Conservation (phyloP, 2,797 vertebrate genomes). For the Clarias laeviceps region DNA sequence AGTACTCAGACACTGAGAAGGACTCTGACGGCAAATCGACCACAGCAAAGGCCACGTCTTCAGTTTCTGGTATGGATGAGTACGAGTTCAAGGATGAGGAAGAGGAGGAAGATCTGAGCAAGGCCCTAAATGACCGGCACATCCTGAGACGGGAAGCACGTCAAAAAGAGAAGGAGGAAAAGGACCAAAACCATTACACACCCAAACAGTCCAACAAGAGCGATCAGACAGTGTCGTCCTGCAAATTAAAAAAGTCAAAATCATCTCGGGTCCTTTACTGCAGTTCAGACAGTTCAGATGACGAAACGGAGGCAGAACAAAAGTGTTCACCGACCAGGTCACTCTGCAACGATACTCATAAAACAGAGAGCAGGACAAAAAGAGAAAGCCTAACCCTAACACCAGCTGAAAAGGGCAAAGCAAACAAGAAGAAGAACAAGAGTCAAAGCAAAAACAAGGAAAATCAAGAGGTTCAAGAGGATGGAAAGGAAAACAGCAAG, state of each 20-base stretch:
- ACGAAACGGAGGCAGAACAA: slow-evolving; percentile 90
- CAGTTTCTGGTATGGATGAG: slow-evolving; percentile 87
- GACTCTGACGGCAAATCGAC: slow-evolving; percentile 84
- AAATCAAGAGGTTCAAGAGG: slow-evolving; percentile 89
- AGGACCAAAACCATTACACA: slow-evolving; percentile 76
- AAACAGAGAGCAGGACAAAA: slow-evolving; percentile 81
- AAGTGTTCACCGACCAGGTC: slow-evolving; percentile 83
- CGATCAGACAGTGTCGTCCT: slow-evolving; percentile 76
- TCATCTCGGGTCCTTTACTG: slow-evolving; percentile 83
- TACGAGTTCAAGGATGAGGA: slow-evolving; percentile 98
- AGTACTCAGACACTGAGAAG: slow-evolving; percentile 92
- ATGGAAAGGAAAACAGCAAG: slow-evolving; percentile 92
- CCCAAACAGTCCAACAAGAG: slow-evolving; percentile 84
- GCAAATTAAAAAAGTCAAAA: slow-evolving; percentile 91
- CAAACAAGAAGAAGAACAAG: slow-evolving; percentile 90
- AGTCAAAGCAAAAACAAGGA: slow-evolving; percentile 99
- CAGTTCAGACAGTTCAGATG: slow-evolving; percentile 94
- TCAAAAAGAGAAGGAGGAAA: slow-evolving; percentile 86
- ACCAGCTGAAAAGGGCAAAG: slow-evolving; percentile 87
- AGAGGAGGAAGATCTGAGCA: slow-evolving; percentile 87
- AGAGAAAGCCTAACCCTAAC: slow-evolving; percentile 78
- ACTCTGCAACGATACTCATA: slow-evolving; percentile 78
- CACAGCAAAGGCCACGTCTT: slow-evolving; percentile 81
- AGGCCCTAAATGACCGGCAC: slow-evolving; percentile 90
- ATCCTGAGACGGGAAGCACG: slow-evolving; percentile 88